Percentiles rank a stretch among this genome's conserved stretches.
phyloP scores from a whole-genome alignment of 2,797 vertebrate species.

The Hypotaenidia philippensis region DNA sequence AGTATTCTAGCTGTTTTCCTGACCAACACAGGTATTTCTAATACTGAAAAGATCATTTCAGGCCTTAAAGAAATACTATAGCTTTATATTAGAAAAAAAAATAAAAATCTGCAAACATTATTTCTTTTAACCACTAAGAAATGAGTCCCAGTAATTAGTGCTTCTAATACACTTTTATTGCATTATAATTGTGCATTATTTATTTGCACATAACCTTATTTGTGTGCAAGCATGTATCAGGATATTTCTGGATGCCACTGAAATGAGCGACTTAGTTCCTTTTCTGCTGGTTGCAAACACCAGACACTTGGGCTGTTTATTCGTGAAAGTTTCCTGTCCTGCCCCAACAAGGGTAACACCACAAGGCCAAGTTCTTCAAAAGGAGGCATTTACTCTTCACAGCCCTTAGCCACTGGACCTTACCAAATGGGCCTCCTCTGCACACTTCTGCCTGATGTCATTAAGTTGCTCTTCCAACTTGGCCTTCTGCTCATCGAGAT shows the following conservation, averaged over 20 bases:
- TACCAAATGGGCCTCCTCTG: constrained; percentile 92
- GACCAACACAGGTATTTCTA: not conserved
- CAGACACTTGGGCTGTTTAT: not conserved
- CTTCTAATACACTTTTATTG: not conserved
- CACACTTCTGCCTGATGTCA: constrained; percentile 91
- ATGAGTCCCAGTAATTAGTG: not conserved
- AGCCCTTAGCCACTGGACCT: not conserved
- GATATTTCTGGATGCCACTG: not conserved
- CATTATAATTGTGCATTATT: not conserved
- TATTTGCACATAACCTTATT: too few species aligned
- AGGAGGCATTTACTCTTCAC: not conserved
- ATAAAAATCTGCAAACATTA: too few species aligned
- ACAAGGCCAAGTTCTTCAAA: not conserved
- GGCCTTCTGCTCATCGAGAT: constrained; percentile 92
- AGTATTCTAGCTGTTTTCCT: not conserved
- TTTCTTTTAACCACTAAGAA: not conserved
- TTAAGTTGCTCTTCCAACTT: constrained; percentile 92
- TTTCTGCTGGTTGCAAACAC: not conserved
- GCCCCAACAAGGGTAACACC: not conserved
- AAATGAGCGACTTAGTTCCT: not conserved
- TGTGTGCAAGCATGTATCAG: too few species aligned
- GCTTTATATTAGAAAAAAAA: not conserved
- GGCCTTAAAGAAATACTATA: not conserved
- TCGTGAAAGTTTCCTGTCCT: not conserved
- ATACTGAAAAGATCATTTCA: not conserved